phyloP scores from a whole-genome alignment of 2,888 invertebrate species.

The Melangyna quadrimaculata region DNA sequence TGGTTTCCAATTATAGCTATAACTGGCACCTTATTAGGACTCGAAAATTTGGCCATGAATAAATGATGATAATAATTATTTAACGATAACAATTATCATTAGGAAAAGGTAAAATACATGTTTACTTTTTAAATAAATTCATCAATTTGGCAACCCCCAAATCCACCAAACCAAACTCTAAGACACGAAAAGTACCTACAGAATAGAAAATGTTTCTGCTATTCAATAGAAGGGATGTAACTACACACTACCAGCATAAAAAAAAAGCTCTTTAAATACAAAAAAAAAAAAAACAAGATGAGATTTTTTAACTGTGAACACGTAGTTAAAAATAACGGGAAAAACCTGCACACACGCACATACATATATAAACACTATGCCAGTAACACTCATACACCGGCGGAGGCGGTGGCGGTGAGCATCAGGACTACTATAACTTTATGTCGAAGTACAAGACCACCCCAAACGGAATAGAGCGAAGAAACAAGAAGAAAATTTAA shows the following conservation, averaged over 20 bases:
- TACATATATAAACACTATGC: constrained; percentile 25
- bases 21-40: no score
- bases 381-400: constrained; percentile 52
- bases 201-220: constrained; percentile 68
- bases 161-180: constrained; percentile 49
- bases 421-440: constrained; percentile 29
- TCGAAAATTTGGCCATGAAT: no score
- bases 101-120: no score
- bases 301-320: constrained; percentile 78
- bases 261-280: constrained; percentile 59
- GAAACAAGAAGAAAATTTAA: constrained; percentile 74
- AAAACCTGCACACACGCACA: constrained; percentile 50
- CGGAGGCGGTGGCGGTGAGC: background rate
- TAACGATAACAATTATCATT: background rate
- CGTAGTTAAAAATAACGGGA: constrained; percentile 76
- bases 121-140: background rate
- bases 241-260: constrained; percentile 72
- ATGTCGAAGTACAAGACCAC: constrained; percentile 56
- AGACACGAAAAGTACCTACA: constrained; percentile 70
- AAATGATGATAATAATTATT: background rate
- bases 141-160: constrained; percentile 44
- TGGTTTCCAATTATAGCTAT: no score
- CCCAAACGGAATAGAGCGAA: constrained; percentile 63
- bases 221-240: constrained; percentile 69
- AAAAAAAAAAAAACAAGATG: constrained; percentile 75